Conservation (phyloP, 1,140 invertebrate species). For the Paraescarpia echinospica region DNA sequence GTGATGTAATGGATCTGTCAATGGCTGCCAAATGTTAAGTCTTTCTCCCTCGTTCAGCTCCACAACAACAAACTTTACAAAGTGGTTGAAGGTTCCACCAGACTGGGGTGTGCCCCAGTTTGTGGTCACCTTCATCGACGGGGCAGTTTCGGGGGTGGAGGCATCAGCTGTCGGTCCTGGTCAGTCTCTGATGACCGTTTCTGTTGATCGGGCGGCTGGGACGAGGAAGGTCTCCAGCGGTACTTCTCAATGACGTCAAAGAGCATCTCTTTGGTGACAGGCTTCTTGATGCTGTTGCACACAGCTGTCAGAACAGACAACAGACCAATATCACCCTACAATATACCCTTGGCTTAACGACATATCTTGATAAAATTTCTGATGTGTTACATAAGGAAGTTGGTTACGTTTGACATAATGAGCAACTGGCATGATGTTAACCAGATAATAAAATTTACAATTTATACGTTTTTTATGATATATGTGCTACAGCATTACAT, state of each 20-base stretch:
- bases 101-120: not conserved
- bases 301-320: constrained; percentile 54
- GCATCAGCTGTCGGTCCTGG: constrained; percentile 11
- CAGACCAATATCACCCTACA: not conserved
- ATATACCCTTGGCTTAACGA: not conserved
- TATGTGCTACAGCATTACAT: too few relatives aligned
- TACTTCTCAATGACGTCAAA: constrained; percentile 72
- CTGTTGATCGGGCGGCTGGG: not conserved
- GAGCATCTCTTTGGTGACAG: constrained; percentile 79
- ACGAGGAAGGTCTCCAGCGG: constrained; percentile 43
- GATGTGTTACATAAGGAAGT: too few relatives aligned
- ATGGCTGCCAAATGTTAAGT: not conserved
- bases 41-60: not conserved
- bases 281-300: constrained; percentile 67
- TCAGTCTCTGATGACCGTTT: not conserved
- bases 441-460: too few relatives aligned
- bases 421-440: too few relatives aligned
- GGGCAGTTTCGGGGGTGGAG: constrained; percentile 19
- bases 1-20: too few relatives aligned
- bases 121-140: constrained; percentile 1
- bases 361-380: too few relatives aligned
- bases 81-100: not conserved
- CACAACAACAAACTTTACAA: not conserved
- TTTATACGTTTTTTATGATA: too few relatives aligned
- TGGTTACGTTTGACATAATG: too few relatives aligned